Base-by-base conservation (phyloP, 1,140 invertebrate genomes). In the Euura lappo region DNA sequence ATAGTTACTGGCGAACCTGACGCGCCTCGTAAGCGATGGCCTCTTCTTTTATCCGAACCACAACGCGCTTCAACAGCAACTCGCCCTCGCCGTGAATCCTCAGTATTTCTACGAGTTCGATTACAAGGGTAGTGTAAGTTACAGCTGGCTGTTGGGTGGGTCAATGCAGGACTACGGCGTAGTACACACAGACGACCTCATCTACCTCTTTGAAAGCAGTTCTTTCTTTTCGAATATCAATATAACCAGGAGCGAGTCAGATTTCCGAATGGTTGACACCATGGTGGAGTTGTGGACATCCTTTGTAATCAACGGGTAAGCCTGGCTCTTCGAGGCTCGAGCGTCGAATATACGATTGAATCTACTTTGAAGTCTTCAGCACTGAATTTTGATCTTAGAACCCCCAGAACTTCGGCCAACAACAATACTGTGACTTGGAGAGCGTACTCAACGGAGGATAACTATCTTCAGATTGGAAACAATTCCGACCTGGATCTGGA, bases 261-360 rank as follows among this genome's bases (percentile, higher is more conserved):
- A 60, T 6, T n/a, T 8, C 6, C 51, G 13, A 60, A 60, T 60
- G 51, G 51, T 60, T 8, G 51, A 60, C 51, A 60, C 51, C 6
- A 60, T 60, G 51, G 13, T 60, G 51, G 51, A 60, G 51, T 60
- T 60, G 51, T 60, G 51, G 51, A 60, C 51, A 3, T 60, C 51
- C 8, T 60, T 60, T n/a, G 51, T n/a, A 60, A 60, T 60, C 10
- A 60, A 8, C 13, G 51, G 51, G 51, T 60, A 5, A 60, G 28
- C 28, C 28, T 28, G 28, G 28, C 28, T 28, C 28, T 28, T 28
- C 28, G n/a, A n/a, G n/a, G n/a, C n/a, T n/a, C n/a, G 28, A 28
- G 28, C 28, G 28, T 28, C 28, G 28, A 1, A 28, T 28, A 28
- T 28, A 28, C 28, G 28, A 28, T 28, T 28, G 0, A 0, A 28